Percentiles rank a stretch among this genome's conserved stretches.
Conservation (phyloP, 2,113 vertebrate genomes). For the Myrmecobius fasciatus region DNA sequence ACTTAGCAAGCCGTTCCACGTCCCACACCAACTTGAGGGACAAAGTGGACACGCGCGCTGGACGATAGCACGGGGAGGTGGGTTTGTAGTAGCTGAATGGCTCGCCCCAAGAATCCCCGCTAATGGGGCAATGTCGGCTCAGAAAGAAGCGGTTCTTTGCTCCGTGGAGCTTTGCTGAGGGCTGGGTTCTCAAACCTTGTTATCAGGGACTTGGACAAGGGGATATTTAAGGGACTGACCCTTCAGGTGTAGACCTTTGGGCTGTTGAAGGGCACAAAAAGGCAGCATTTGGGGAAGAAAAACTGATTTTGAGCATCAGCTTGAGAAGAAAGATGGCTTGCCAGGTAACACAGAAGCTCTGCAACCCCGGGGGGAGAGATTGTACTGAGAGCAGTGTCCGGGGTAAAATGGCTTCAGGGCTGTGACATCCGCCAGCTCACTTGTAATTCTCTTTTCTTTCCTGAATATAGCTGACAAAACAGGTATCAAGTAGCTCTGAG, state of each 20-base stretch:
- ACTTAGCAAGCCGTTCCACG: not conserved
- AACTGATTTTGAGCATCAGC: no score
- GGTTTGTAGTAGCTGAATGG: not conserved
- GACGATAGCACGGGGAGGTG: not conserved
- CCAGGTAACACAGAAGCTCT: no score
- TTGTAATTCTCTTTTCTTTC: not conserved
- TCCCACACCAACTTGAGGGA: not conserved
- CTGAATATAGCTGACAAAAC: not conserved
- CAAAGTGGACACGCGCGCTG: not conserved
- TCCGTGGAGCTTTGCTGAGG: no score
- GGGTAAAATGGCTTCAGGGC: no score
- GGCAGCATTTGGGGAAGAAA: no score
- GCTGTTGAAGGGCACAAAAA: not conserved
- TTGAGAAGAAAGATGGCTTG: no score
- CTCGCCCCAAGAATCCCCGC: not conserved
- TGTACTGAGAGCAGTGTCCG: no score
- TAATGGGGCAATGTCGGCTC: not conserved
- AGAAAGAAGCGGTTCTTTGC: not conserved
- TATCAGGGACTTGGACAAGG: not conserved
- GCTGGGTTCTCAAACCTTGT: not conserved
- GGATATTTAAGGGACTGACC: not conserved
- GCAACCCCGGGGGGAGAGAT: no score
- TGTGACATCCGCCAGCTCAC: no score
- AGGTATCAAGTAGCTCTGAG: not conserved
- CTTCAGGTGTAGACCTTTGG: not conserved